Conservation (phyloP, 2,797 vertebrate species). For the Tinamus major region DNA sequence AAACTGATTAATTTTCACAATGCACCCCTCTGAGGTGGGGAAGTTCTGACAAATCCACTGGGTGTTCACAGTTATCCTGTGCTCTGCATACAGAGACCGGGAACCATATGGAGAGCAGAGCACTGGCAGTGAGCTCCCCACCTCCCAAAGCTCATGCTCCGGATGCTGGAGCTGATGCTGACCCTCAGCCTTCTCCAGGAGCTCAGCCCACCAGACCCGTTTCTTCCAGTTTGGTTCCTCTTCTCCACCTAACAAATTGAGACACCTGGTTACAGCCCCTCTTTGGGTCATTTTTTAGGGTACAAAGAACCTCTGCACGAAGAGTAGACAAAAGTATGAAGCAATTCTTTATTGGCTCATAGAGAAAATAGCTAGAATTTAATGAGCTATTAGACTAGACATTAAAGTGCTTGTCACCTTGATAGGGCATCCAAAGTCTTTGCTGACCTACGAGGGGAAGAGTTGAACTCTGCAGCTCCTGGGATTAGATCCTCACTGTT, state of each 20-base stretch:
- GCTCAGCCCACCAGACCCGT: background rate
- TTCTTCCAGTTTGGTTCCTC: rapidly evolving
- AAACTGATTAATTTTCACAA: conserved; percentile 77
- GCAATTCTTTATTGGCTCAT: background rate
- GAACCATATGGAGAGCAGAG: conserved; percentile 52
- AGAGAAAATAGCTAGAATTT: background rate
- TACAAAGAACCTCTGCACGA: background rate
- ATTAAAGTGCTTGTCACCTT: too few relatives aligned
- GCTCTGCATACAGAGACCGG: background rate
- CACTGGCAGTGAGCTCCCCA: rapidly evolving
- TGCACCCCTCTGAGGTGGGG: conserved; percentile 73
- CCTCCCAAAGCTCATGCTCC: background rate
- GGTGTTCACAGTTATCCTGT: conserved; percentile 68
- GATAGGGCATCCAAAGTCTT: background rate
- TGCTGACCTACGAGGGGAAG: background rate
- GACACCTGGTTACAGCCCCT: background rate
- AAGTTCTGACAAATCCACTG: conserved; percentile 71
- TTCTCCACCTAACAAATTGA: background rate
- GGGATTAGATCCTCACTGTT: background rate
- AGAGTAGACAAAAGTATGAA: background rate
- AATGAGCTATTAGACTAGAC: background rate
- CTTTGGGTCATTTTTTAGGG: background rate
- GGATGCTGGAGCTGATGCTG: background rate
- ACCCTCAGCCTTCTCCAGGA: rapidly evolving
- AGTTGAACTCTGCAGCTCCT: background rate